Base-by-base conservation (phyloP, 2,888 invertebrate species). In the Zygaena filipendulae region DNA sequence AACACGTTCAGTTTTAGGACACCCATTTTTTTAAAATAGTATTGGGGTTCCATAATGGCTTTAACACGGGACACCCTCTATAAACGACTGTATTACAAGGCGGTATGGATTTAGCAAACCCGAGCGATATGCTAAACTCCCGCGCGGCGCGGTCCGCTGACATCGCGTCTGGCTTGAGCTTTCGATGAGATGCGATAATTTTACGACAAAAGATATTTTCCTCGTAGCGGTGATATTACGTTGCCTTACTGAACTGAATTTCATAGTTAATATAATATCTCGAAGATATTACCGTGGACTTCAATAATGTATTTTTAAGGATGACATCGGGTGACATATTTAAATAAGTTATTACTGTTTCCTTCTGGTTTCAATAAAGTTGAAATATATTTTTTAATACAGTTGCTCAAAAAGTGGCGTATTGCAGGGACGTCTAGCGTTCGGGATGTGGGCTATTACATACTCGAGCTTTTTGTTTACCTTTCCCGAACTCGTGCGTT, bases 31-130 rank as follows among this genome's bases (percentile, higher is more conserved):
- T 66, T 53, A 49, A 66, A 71, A 72, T 62, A 66, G 60, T 69
- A 66, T 63, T 63, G 71, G 63, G 72, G 66, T 64, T 70, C 66
- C 59, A 72, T 74, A 71, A 74, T 69, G 59, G 63, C 60, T 64
- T 69, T 66, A 64, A 55, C 59, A 61, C 56, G 54, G 60, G 52
- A 53, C 49, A 54, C 47, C 49, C 47, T 55, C 38, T 40, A 47
- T 42, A 52, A 59, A 64, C 53, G 62, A 59, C 60, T 68, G 52
- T 56, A 61, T 67, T 61, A 62, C 53, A 56, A 54, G 45, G 46
- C 43, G 47, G 49, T 42, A 45, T 42, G 55, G 59, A 69, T 67
- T 64, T 62, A 52, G 59, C 51, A 56, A 53, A 56, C 54, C 57
- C 52, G 49, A 55, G 56, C 59, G 62, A 64, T 72, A 75, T 75